Conservation (phyloP, 2,797 vertebrate genomes). For the Gymnocypris eckloni region DNA sequence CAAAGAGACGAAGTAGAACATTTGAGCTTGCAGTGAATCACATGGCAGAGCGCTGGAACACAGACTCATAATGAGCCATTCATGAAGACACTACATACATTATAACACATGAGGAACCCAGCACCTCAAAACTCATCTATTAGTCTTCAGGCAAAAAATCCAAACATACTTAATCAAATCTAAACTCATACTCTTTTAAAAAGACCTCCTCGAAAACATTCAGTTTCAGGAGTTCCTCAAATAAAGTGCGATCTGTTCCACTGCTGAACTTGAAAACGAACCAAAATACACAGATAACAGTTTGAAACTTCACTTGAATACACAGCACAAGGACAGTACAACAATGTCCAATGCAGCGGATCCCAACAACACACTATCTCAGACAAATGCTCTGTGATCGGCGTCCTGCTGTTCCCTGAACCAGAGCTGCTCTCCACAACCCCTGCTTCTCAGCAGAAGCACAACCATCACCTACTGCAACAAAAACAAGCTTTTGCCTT, state of each 20-base stretch:
- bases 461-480: constrained; percentile 77
- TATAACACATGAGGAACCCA: constrained; percentile 37
- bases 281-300: constrained; percentile 37
- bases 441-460: constrained; percentile 55
- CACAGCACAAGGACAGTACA: constrained; percentile 20
- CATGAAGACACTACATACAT: constrained; percentile 64
- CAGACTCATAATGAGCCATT: constrained; percentile 72
- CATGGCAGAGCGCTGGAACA: constrained; percentile 66
- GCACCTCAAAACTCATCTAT: constrained; percentile 47
- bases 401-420: constrained; percentile 25
- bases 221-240: constrained; percentile 27
- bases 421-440: constrained; percentile 2
- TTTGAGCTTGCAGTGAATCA: constrained; percentile 67
- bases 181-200: background rate
- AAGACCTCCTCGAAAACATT: background rate
- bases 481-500: constrained; percentile 75
- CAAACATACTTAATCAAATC: constrained; percentile 36
- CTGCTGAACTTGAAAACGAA: constrained; percentile 30
- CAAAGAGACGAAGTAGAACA: constrained; percentile 63
- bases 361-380: constrained; percentile 1
- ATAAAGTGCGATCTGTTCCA: constrained; percentile 13
- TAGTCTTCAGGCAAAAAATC: constrained; percentile 32
- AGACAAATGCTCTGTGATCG: background rate
- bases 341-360: constrained; percentile 10
- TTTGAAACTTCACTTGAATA: constrained; percentile 39